phyloP scores from a whole-genome alignment of 2,888 invertebrate genomes.

The Phyllotreta striolata region DNA sequence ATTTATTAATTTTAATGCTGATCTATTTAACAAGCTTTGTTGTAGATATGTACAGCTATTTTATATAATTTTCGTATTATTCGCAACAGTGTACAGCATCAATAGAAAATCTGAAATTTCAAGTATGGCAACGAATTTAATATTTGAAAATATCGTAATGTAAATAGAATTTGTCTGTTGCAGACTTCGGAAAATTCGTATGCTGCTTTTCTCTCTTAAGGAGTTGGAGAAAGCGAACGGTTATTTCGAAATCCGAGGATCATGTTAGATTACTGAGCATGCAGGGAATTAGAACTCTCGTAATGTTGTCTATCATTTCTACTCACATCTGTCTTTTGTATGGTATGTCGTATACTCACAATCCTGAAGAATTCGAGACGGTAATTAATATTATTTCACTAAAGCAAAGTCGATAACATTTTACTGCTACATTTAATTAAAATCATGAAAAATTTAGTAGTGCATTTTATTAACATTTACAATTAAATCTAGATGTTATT shows the following conservation, averaged over 20 bases:
- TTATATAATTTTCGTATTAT: slow-evolving; percentile 1
- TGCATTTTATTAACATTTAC: too few relatives aligned
- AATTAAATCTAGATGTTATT: too few relatives aligned
- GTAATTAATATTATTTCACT: slow-evolving; percentile 9
- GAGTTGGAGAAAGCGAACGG: slow-evolving; percentile 4
- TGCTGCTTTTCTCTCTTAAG: not conserved
- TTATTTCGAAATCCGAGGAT: slow-evolving; percentile 1
- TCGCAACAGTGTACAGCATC: too few relatives aligned
- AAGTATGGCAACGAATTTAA: too few relatives aligned
- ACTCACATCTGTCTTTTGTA: not conserved
- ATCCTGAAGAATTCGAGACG: not conserved
- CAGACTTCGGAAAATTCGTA: not conserved
- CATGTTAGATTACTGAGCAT: slow-evolving; percentile 4
- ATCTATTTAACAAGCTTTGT: too few relatives aligned
- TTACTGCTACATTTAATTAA: not conserved
- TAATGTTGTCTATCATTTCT: not conserved
- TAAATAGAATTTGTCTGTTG: too few relatives aligned
- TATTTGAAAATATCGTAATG: too few relatives aligned
- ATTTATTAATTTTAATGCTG: too few relatives aligned
- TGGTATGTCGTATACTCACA: not conserved
- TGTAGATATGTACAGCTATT: not conserved
- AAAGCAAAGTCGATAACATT: too few relatives aligned
- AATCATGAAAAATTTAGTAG: not conserved
- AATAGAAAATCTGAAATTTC: too few relatives aligned
- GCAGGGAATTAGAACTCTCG: slow-evolving; percentile 1